These are phyloP conservation scores for Amblyopsis rosae DNA, from an alignment of 2,113 vertebrate genomes.

Conservation along the genomic window DNA sequence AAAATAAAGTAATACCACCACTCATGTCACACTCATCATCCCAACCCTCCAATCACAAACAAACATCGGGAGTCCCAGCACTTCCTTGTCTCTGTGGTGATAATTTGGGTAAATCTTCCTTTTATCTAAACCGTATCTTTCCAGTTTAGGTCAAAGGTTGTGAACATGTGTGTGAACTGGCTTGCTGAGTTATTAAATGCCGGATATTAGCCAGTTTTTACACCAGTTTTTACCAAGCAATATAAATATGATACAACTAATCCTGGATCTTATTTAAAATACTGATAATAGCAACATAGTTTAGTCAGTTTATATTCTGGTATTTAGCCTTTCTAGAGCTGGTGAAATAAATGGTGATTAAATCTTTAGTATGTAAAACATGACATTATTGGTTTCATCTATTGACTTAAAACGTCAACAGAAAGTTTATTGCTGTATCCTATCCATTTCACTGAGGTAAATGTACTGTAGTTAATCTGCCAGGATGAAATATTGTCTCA, in stretches of 20 bases:
- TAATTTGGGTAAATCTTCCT: background rate
- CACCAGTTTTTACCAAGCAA: background rate
- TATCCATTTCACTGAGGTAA: conserved; percentile 23
- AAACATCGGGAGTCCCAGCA: too few species aligned
- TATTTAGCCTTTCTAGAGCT: too few species aligned
- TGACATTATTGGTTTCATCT: too few species aligned
- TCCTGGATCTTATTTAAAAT: background rate
- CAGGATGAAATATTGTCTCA: conserved; percentile 46
- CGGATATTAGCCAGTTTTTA: background rate
- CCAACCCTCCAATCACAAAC: too few species aligned
- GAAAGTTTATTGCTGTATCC: conserved; percentile 13
- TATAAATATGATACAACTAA: background rate
- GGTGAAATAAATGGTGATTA: too few species aligned
- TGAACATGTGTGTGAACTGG: background rate
- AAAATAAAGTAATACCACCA: too few species aligned
- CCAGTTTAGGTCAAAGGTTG: background rate
- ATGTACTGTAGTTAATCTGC: conserved; percentile 31
- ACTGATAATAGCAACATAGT: background rate
- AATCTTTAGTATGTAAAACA: too few species aligned
- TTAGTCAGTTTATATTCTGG: too few species aligned
- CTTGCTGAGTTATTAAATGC: background rate
- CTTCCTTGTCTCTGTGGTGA: background rate
- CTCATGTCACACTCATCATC: too few species aligned
- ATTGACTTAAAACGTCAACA: too few species aligned
- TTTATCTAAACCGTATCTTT: background rate